A percentile compares a stretch with the other conserved stretches of the same genome.
phyloP scores from a whole-genome alignment of 2,888 invertebrate genomes.

The Leucozona laternaria region DNA sequence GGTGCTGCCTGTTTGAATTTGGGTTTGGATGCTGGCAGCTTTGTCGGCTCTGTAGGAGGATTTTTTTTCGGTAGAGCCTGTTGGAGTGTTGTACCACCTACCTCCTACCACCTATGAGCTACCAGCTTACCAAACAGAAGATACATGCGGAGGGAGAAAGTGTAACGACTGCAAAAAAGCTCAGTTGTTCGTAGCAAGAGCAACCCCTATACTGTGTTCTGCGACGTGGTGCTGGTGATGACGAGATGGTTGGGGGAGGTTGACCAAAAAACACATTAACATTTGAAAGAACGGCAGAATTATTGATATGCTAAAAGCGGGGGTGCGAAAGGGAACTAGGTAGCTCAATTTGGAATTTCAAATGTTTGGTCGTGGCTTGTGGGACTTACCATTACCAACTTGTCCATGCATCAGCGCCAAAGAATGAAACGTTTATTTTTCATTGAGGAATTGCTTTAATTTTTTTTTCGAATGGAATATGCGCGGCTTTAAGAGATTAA shows the following conservation, averaged over 20 bases:
- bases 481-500: slow-evolving; percentile 1
- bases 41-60: slow-evolving; percentile 26
- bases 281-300: slow-evolving; percentile 9
- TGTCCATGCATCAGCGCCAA: neutral
- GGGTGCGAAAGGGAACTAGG: neutral
- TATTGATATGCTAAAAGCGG: neutral
- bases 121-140: slow-evolving; percentile 18
- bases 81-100: slow-evolving; percentile 25
- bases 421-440: neutral
- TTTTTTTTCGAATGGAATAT: neutral
- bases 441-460: slow-evolving; percentile 17
- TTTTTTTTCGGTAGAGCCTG: slow-evolving; percentile 45
- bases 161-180: slow-evolving; percentile 53
- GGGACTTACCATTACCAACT: neutral
- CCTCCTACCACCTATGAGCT: slow-evolving; percentile 9
- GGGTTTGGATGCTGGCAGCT: slow-evolving; percentile 28
- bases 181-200: slow-evolving; percentile 33
- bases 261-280: slow-evolving; percentile 10
- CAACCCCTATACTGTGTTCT: slow-evolving; percentile 40
- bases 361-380: neutral
- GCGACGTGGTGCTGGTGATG: neutral
- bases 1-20: slow-evolving; percentile 21
- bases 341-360: neutral
- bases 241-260: neutral
- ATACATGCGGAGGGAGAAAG: slow-evolving; percentile 27